Evolutionary conservation across 2,888 invertebrate genomes (phyloP).

Genomic region (Pardosa pseudoannulata): DNA sequence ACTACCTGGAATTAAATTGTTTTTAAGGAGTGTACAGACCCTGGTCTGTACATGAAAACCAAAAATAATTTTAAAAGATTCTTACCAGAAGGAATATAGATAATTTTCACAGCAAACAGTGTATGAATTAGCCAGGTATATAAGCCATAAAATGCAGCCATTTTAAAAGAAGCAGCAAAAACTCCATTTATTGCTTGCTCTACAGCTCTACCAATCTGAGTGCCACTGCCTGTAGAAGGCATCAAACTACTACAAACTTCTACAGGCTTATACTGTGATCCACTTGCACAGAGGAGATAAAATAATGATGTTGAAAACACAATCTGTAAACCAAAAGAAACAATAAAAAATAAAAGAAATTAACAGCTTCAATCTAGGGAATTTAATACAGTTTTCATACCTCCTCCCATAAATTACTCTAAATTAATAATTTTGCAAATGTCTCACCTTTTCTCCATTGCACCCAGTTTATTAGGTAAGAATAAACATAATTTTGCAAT

Average conservation of each 20-base stretch:
- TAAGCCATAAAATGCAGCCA: conserved; percentile 96
- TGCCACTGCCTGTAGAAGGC: conserved; percentile 82
- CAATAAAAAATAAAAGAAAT: neutral
- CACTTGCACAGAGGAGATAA: conserved; percentile 92
- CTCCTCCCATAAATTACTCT: no score
- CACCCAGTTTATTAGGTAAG: no score
- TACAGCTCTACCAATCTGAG: conserved; percentile 85
- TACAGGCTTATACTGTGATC: conserved; percentile 92
- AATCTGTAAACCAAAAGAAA: no score
- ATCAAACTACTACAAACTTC: conserved; percentile 90
- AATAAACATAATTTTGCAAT: no score
- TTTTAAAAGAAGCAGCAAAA: conserved; percentile 96
- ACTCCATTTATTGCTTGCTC: conserved; percentile 95
- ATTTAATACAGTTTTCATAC: no score
- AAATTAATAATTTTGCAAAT: no score
- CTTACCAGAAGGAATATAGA: conserved; percentile 93
- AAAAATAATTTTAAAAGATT: no score
- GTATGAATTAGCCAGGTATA: conserved; percentile 99
- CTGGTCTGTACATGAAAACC: no score
- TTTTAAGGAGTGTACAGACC: no score
- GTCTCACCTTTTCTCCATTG: no score
- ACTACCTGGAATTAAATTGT: no score
- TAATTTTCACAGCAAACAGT: conserved; percentile 93
- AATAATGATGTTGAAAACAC: conserved; percentile 98
- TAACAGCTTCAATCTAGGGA: no score